Evolutionary conservation across 1,140 invertebrate species (phyloP), one percentile per base, ranked within the genome.

Genomic region (Coelopa frigida): DNA sequence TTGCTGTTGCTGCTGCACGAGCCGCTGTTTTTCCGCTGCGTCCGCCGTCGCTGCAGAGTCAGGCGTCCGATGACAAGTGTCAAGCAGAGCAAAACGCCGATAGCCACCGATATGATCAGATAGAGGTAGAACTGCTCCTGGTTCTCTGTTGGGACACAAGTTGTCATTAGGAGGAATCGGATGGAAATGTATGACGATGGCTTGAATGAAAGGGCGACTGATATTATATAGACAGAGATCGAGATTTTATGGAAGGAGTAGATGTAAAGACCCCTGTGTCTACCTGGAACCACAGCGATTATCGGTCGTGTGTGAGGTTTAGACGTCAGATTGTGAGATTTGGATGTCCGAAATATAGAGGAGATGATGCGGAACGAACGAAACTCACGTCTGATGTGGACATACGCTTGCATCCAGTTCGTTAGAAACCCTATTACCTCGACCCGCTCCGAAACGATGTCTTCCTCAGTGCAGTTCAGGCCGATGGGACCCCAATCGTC

Each of bases 41-140:
- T 73, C 18, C 75, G 72, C 54, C 78, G 78, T 21, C 78, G 73
- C 55, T 81, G 75, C 57, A 79, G 61, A 42, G 82, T 67, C 4
- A 88, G 70, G 32, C 80, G 75, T 0, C 77, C 78, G 35, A 84
- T 79, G 10, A 89, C 73, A 39, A 87, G 68, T 7, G 77, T 71
- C 44, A 88, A 65, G 39, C 87, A 75, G 6, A 84, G 62, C 20
- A 89, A 60, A 21, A 88, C 67, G 32, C 83, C 84, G 17, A 71
- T 75, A 33, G 78, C 75, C 20, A 86, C 70, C 48, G 83, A 84
- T 48, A 89, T 72, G 22, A 83, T 79, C 54, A 89, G 71, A 73
- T 88, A 88, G 35, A 89, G 70, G 58, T 84, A 81, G 54, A 86
- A 81, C 49, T 83, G 84, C 57, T 88, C 85, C 58, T 80, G 76